phyloP scores from a whole-genome alignment of 2,113 vertebrate genomes.

The Corythornis vintsioides region DNA sequence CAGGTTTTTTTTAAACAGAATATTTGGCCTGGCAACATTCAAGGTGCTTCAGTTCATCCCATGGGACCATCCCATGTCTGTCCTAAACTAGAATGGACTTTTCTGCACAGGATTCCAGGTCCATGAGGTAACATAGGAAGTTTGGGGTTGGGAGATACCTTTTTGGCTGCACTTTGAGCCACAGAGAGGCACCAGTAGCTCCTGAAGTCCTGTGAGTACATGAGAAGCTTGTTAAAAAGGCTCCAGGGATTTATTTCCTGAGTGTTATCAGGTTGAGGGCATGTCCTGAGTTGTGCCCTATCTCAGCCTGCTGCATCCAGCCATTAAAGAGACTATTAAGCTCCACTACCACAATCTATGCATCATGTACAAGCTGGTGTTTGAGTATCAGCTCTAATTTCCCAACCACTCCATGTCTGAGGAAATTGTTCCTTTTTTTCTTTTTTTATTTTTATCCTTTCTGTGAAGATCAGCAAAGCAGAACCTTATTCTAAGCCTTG shows the following conservation, averaged over 20 bases:
- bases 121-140: neutral
- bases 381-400: neutral
- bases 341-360: neutral
- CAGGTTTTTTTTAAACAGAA: neutral
- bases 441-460: neutral
- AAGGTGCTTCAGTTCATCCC: neutral
- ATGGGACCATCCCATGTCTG: rapidly evolving
- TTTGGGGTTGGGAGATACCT: neutral
- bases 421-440: neutral
- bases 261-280: neutral
- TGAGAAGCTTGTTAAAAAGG: neutral
- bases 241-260: neutral
- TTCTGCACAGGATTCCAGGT: neutral
- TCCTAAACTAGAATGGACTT: neutral
- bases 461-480: neutral
- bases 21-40: neutral
- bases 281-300: neutral
- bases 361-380: neutral
- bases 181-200: neutral
- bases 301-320: neutral
- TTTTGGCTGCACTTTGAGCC: rapidly evolving
- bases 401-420: neutral
- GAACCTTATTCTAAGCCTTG: neutral
- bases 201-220: neutral
- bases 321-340: rapidly evolving